Base-by-base conservation (phyloP, 35 echinoderm and acorn worm genomes). In the Chiridota heheva region DNA sequence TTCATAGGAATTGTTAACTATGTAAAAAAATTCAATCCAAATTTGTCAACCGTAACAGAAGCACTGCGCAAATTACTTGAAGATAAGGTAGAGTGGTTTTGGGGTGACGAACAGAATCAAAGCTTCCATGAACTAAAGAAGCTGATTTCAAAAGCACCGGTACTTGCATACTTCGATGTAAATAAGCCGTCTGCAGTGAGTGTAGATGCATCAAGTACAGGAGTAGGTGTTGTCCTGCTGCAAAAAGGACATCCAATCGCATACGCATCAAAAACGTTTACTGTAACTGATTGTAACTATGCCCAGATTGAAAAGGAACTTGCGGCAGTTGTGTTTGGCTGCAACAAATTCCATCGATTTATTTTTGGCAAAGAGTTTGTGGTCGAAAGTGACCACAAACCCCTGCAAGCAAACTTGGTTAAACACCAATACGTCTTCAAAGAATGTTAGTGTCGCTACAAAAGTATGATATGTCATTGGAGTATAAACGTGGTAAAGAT, bases 401-500 rank as follows among this genome's bases (percentile, higher is more conserved):
- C 48, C 12, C 22, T 55, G 36, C n/a, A 71, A 44, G 48, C 12
- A 55, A 22, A 29, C 60, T 63, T 13, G 60, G 5, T 32, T 7
- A 26, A 33, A 34, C 81, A 22, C 81, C 81, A 73, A 40, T 67
- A 25, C 10, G 81, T 16, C 81, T 84, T 17, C 81, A 84, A 58
- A 72, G 65, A 30, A 84, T 84, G 81, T 42, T 84, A 20, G 26
- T 84, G 12, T 29, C 48, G 32, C 28, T 84, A 33, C 81, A 84
- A 61, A 84, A 84, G 26, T 73, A 84, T 60, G 79, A 76, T 39
- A 32, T 90, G 36, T 28, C 72, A 16, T 56, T 90, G 15, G 48
- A 38, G 35, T 90, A 90, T 60, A 83, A 83, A 56, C n/a, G 63
- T 1, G 78, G 87, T 33, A 76, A 74, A n/a, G 30, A 71, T 26